Evolutionary conservation across 1,140 invertebrate species (phyloP).

Genomic region (Helicoverpa zea): DNA sequence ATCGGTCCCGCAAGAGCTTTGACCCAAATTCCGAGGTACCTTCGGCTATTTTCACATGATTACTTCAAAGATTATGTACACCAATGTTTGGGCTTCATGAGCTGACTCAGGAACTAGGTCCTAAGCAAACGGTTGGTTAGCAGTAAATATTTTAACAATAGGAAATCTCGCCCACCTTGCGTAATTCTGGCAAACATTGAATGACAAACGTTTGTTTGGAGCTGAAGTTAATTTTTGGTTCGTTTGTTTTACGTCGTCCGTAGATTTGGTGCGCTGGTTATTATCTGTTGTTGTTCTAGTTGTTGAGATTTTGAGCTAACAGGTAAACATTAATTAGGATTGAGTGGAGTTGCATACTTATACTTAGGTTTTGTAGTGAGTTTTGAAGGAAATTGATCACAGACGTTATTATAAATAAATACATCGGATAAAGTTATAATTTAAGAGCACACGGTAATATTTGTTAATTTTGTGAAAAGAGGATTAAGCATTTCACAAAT

Average conservation of each 20-base stretch:
- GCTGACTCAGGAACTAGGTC: slow-evolving; percentile 56
- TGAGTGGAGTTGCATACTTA: not conserved
- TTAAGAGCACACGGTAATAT: too few species aligned
- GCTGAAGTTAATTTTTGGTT: slow-evolving; percentile 40
- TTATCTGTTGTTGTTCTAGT: slow-evolving; percentile 2
- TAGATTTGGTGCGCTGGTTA: not conserved
- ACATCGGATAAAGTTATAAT: too few species aligned
- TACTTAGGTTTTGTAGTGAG: not conserved
- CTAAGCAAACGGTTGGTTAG: slow-evolving; percentile 54
- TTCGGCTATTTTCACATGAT: slow-evolving; percentile 44
- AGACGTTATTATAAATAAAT: not conserved
- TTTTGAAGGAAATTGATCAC: not conserved
- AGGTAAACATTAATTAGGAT: slow-evolving; percentile 24
- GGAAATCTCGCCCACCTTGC: slow-evolving; percentile 11
- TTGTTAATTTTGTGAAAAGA: too few species aligned
- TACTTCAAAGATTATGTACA: slow-evolving; percentile 38
- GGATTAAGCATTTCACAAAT: too few species aligned
- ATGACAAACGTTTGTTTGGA: slow-evolving; percentile 49
- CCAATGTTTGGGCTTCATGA: slow-evolving; percentile 18
- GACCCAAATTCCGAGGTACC: slow-evolving; percentile 28
- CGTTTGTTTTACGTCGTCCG: slow-evolving; percentile 13
- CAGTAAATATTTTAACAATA: slow-evolving; percentile 60
- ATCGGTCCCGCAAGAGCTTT: slow-evolving; percentile 41
- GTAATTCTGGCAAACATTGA: slow-evolving; percentile 35
- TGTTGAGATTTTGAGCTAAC: not conserved